Evolutionary conservation across 2,113 vertebrate species (phyloP).

Genomic region (Petromus typicus): DNA sequence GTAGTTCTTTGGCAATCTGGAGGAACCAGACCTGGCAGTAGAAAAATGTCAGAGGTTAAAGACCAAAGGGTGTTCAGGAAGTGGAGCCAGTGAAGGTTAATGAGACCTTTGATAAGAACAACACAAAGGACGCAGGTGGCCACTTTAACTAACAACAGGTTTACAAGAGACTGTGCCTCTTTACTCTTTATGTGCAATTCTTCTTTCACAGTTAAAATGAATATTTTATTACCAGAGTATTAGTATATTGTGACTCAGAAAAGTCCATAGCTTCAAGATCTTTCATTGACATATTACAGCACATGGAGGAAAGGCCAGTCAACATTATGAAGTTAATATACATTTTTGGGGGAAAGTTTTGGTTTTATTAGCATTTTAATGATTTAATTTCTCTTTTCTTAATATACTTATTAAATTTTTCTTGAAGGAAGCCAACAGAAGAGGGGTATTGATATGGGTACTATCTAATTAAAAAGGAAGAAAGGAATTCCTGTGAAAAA

Average conservation of each 20-base stretch:
- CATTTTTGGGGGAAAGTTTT: not conserved
- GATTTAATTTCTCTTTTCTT: not conserved
- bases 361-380: not conserved
- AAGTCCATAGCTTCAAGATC: not conserved
- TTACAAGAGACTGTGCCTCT: not conserved
- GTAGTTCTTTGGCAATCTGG: not conserved
- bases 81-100: not conserved
- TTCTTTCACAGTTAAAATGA: not conserved
- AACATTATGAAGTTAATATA: not conserved
- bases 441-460: not conserved
- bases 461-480: not conserved
- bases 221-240: not conserved
- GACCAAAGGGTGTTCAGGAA: not conserved
- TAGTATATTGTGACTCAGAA: not conserved
- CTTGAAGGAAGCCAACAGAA: conserved; percentile 8
- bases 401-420: conserved; percentile 22
- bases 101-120: not conserved
- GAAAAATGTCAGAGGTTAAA: not conserved
- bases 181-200: not conserved
- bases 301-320: not conserved
- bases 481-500: not conserved
- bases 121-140: not conserved
- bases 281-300: not conserved
- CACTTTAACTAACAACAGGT: not conserved
- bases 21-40: not conserved